A percentile compares a stretch with the other conserved stretches of the same genome.
These are phyloP conservation scores for Hypomecis atomaria DNA, from an alignment of 2,888 invertebrate genomes.

Conservation along the genomic window DNA sequence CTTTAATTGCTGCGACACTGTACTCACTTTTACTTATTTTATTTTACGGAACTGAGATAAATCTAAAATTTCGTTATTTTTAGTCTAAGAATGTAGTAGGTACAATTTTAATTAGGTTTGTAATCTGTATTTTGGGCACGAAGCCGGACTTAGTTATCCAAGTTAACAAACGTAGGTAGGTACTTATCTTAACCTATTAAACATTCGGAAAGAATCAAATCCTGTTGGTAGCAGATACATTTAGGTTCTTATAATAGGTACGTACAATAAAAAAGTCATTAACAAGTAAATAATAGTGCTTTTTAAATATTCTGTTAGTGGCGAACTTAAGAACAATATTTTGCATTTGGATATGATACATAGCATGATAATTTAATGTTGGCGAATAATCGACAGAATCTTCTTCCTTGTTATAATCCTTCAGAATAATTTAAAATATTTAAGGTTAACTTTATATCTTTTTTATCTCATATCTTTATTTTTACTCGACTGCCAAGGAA, in stretches of 20 bases:
- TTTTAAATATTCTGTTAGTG: constrained; percentile 7
- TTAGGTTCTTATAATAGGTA: background rate
- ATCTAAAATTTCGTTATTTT: too few species aligned
- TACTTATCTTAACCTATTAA: background rate
- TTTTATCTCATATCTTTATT: too few species aligned
- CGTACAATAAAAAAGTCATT: background rate
- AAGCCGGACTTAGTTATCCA: background rate
- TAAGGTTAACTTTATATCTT: too few species aligned
- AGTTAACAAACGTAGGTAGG: background rate
- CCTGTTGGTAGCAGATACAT: background rate
- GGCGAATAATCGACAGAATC: constrained; percentile 10
- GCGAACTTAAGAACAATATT: constrained; percentile 1
- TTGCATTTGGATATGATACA: constrained; percentile 9
- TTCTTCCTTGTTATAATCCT: background rate
- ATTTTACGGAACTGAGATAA: too few species aligned
- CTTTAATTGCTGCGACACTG: too few species aligned
- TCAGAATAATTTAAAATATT: too few species aligned
- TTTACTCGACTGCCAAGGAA: too few species aligned
- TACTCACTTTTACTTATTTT: too few species aligned
- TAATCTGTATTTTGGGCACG: background rate
- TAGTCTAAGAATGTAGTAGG: too few species aligned
- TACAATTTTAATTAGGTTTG: too few species aligned
- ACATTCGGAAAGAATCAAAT: background rate
- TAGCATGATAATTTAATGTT: constrained; percentile 10
- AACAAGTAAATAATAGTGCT: background rate